Evolutionary conservation across 2,888 invertebrate genomes (phyloP), one percentile per base, ranked within the genome.

Genomic region (Leptinotarsa rubiginosa): DNA sequence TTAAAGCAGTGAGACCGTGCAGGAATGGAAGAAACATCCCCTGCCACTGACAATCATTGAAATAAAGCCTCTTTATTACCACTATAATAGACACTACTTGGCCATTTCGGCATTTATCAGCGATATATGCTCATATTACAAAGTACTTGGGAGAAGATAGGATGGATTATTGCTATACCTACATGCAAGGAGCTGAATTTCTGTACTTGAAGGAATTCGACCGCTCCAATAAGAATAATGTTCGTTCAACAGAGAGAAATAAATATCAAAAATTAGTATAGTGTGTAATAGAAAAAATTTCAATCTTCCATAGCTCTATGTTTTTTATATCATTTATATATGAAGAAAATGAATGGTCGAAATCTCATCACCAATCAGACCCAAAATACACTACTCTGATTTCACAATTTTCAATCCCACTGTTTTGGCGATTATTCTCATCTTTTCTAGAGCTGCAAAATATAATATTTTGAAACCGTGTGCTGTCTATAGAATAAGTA

Each of bases 21-120:
- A 81, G 80, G 82, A 82, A 83, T 82, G 82, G 82, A 76, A 76
- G 82, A 80, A 82, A 81, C 83, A 83, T 85, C 83, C 83, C 81
- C 86, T 86, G 87, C 83, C 84, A 82, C 84, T 87, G 87, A 87
- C 87, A 86, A 86, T 86, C 87, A 86, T 85, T 86, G 87, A 87
- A 87, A 87, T 86, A 87, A 84, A 82, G 84, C 85, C 84, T 82
- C 85, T 85, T 86, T 86, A 86, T 84, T 81, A 81, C 82, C 83
- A 74, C 81, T 81, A 81, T 86, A 85, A 86, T 86, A 84, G 85
- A 84, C 84, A 84, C 85, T 86, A 77, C 72, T 77, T 74, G 75
- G 76, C 76, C 68, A 77, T 79, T 77, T 77, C 80, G 78, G 85
- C 83, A 83, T 85, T 85, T 79, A 77, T 79, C 76, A 79, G 75